Evolutionary conservation across 2,888 invertebrate genomes (phyloP).

Genomic region (Cephus spinipes): DNA sequence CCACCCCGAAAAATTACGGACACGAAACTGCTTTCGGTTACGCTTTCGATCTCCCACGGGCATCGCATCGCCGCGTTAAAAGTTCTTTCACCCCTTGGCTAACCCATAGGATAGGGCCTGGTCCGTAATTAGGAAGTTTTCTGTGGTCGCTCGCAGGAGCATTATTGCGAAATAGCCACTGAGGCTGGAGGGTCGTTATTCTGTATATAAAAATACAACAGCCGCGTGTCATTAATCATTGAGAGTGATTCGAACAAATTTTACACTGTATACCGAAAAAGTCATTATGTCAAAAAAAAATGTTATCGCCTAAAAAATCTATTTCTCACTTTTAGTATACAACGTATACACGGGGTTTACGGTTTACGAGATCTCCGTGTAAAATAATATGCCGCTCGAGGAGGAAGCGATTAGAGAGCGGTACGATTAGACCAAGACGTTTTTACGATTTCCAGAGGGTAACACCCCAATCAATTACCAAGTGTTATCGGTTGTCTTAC

Average conservation of each 20-base stretch:
- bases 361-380: background rate
- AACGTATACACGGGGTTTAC: background rate
- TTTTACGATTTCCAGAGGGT: background rate
- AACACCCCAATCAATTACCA: background rate
- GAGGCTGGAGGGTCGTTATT: background rate
- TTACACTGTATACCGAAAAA: background rate
- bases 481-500: background rate
- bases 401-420: background rate
- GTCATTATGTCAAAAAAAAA: background rate
- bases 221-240: background rate
- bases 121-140: slow-evolving; percentile 1
- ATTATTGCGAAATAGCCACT: background rate
- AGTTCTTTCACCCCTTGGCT: background rate
- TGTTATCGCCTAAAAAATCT: background rate
- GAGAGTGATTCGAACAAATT: background rate
- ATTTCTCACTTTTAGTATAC: no score
- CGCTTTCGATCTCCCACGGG: slow-evolving; percentile 5
- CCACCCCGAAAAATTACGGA: slow-evolving; percentile 16
- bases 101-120: background rate
- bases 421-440: background rate
- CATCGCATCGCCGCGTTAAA: slow-evolving; percentile 1
- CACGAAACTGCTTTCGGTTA: slow-evolving; percentile 18
- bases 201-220: background rate
- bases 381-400: background rate
- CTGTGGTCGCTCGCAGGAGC: background rate